phyloP scores from a whole-genome alignment of 2,888 invertebrate genomes.

The Andrena praecox region DNA sequence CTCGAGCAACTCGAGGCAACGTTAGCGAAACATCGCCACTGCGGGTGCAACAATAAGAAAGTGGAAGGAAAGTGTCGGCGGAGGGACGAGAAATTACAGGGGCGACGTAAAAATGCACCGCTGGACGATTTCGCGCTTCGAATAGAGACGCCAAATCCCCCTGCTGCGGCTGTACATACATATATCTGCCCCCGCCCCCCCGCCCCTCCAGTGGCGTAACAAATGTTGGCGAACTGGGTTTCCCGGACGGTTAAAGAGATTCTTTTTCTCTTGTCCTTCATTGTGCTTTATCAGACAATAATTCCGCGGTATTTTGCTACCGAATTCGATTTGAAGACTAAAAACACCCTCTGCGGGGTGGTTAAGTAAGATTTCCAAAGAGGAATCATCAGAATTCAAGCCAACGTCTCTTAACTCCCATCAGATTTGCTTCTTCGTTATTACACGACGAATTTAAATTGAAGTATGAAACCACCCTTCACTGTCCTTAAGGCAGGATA shows the following conservation, averaged over 20 bases:
- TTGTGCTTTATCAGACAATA: not conserved
- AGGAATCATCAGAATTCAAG: not conserved
- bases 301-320: no score
- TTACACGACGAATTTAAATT: no score
- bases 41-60: constrained; percentile 47
- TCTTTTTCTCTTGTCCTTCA: not conserved
- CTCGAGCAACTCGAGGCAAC: constrained; percentile 36
- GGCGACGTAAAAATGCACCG: constrained; percentile 76
- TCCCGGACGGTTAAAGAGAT: not conserved
- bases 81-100: constrained; percentile 70
- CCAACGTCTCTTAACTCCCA: not conserved
- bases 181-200: not conserved
- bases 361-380: not conserved
- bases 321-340: no score
- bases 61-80: constrained; percentile 62
- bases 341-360: no score
- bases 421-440: not conserved
- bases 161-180: constrained; percentile 46
- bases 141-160: constrained; percentile 69
- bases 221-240: not conserved
- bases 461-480: no score
- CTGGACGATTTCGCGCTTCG: constrained; percentile 75
- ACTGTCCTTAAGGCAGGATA: no score
- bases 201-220: constrained; percentile 19
- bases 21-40: constrained; percentile 53